phyloP scores from a whole-genome alignment of 2,113 vertebrate genomes.

The Alaudala cheleensis region DNA sequence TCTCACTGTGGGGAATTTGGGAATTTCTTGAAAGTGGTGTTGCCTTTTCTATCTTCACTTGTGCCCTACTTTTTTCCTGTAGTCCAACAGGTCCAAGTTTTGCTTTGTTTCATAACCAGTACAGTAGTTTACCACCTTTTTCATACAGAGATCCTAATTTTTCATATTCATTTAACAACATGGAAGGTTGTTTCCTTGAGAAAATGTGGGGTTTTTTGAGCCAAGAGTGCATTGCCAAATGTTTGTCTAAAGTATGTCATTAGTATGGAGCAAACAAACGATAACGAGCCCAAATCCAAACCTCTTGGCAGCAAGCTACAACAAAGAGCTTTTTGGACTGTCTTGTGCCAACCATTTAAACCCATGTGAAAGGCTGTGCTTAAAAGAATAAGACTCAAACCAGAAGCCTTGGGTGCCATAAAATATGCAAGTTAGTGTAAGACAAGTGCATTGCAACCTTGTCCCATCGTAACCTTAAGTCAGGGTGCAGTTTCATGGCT shows the following conservation, averaged over 20 bases:
- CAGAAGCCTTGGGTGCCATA: background rate
- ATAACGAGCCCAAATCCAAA: background rate
- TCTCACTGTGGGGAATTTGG: background rate
- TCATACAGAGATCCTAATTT: background rate
- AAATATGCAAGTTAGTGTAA: background rate
- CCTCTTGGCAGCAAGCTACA: background rate
- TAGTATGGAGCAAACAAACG: background rate
- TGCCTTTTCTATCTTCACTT: background rate
- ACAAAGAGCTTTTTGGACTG: background rate
- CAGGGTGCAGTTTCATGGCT: background rate
- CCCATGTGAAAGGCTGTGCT: background rate
- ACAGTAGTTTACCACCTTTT: background rate
- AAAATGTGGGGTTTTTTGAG: background rate
- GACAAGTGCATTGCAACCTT: background rate
- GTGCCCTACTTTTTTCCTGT: background rate
- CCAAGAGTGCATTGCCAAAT: background rate
- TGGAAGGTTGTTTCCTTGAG: background rate
- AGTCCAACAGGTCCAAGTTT: background rate
- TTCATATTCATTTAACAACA: background rate
- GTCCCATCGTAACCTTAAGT: background rate
- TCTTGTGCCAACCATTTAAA: background rate
- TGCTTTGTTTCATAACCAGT: background rate
- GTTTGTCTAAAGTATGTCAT: conserved; percentile 2
- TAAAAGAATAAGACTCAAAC: background rate
- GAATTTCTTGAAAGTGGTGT: background rate